These are phyloP conservation scores for Brenthis hecate DNA, from an alignment of 2,888 invertebrate genomes.

Conservation along the genomic window DNA sequence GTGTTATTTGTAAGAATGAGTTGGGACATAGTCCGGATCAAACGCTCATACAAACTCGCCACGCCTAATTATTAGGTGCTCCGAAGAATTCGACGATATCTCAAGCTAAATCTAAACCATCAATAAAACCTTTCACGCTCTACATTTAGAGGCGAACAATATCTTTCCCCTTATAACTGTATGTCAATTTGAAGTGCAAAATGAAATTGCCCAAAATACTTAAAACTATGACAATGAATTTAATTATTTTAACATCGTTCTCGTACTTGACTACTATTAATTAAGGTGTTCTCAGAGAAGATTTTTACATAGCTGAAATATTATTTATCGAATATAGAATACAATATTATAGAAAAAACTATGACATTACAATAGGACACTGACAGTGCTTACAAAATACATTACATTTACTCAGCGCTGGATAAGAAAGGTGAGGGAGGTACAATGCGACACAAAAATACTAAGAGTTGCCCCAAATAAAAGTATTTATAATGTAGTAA, in stretches of 20 bases:
- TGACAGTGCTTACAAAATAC: constrained; percentile 75
- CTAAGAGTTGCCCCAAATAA: constrained; percentile 69
- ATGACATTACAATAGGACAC: constrained; percentile 77
- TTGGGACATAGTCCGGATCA: constrained; percentile 27
- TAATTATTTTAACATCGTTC: constrained; percentile 73
- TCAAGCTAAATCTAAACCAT: constrained; percentile 73
- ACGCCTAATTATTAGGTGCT: constrained; percentile 29
- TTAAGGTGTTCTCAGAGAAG: constrained; percentile 78
- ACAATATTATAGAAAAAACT: constrained; percentile 81
- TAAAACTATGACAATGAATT: constrained; percentile 81
- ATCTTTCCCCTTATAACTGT: constrained; percentile 72
- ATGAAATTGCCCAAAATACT: constrained; percentile 76
- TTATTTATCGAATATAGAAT: constrained; percentile 81
- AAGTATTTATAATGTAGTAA: constrained; percentile 67
- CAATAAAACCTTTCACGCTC: constrained; percentile 68
- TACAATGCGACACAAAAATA: constrained; percentile 64
- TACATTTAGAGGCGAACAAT: constrained; percentile 65
- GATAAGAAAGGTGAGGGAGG: constrained; percentile 61
- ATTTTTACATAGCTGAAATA: constrained; percentile 80
- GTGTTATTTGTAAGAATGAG: constrained; percentile 1
- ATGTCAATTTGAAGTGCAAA: constrained; percentile 77
- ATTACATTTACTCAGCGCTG: constrained; percentile 69
- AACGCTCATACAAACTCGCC: constrained; percentile 7
- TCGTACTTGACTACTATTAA: constrained; percentile 78
- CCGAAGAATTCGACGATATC: constrained; percentile 9